phyloP scores from a whole-genome alignment of 2,113 vertebrate species.

The Phrynosoma blainvillii region DNA sequence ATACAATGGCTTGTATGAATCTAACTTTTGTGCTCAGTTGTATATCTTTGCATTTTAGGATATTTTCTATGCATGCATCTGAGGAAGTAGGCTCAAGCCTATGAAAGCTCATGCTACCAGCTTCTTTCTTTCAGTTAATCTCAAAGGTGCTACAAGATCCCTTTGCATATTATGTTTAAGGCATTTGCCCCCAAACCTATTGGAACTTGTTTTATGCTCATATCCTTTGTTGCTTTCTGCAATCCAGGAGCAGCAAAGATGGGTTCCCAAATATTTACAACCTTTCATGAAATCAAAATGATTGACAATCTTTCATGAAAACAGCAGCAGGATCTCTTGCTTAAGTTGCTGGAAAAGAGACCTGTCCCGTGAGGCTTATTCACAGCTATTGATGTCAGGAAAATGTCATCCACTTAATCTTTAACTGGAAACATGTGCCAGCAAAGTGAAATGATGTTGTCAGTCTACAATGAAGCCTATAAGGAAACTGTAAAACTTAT shows the following conservation, averaged over 20 bases:
- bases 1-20: too few relatives aligned
- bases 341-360: not conserved
- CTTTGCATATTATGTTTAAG: too few relatives aligned
- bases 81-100: too few relatives aligned
- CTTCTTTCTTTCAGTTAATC: too few relatives aligned
- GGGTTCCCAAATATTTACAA: not conserved
- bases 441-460: not conserved
- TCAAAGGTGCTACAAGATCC: too few relatives aligned
- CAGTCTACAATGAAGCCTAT: too few relatives aligned
- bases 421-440: fast-evolving
- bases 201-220: not conserved
- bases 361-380: fast-evolving
- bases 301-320: not conserved
- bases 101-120: too few relatives aligned
- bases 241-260: not conserved
- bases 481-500: too few relatives aligned
- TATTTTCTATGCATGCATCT: too few relatives aligned
- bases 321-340: not conserved
- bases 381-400: not conserved
- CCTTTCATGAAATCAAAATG: too few relatives aligned
- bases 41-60: too few relatives aligned
- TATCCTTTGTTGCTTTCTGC: not conserved
- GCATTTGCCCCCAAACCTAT: not conserved
- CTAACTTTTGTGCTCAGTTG: too few relatives aligned
- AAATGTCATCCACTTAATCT: fast-evolving